These are phyloP conservation scores for Eupithecia subumbrata DNA, from an alignment of 2,888 invertebrate genomes.

Conservation along the genomic window DNA sequence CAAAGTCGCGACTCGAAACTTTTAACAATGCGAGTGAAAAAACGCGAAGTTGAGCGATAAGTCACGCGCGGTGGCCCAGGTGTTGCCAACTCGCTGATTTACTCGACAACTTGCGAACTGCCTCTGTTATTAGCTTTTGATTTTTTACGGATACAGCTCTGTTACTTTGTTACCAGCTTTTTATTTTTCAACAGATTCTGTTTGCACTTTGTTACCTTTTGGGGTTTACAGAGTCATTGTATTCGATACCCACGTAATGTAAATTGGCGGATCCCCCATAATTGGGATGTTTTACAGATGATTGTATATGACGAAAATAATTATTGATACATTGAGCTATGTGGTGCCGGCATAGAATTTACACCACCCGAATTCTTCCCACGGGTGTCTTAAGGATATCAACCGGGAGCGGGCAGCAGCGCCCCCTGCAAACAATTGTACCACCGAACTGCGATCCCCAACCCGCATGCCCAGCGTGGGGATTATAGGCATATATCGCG, in stretches of 20 bases:
- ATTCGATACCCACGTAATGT: neutral
- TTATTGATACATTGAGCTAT: no score
- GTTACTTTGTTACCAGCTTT: conserved; percentile 10
- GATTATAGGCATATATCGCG: no score
- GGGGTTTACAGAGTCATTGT: neutral
- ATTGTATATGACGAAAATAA: no score
- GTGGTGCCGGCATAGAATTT: no score
- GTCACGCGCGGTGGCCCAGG: conserved; percentile 49
- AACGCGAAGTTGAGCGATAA: conserved; percentile 49
- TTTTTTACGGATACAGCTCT: conserved; percentile 35
- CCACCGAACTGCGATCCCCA: no score
- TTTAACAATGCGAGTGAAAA: conserved; percentile 45
- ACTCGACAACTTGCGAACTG: conserved; percentile 51
- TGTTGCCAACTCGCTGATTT: conserved; percentile 54
- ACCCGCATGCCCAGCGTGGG: no score
- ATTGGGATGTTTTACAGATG: neutral
- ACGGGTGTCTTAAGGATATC: no score
- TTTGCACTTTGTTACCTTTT: neutral
- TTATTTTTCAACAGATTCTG: neutral
- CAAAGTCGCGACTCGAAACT: conserved; percentile 40
- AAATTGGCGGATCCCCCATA: neutral
- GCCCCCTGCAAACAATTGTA: no score
- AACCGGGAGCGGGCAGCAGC: no score
- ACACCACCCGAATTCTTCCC: no score
- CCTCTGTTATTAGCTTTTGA: conserved; percentile 38